Evolutionary conservation across 2,888 invertebrate genomes (phyloP).

Genomic region (Eueremaeus valkanovi): DNA sequence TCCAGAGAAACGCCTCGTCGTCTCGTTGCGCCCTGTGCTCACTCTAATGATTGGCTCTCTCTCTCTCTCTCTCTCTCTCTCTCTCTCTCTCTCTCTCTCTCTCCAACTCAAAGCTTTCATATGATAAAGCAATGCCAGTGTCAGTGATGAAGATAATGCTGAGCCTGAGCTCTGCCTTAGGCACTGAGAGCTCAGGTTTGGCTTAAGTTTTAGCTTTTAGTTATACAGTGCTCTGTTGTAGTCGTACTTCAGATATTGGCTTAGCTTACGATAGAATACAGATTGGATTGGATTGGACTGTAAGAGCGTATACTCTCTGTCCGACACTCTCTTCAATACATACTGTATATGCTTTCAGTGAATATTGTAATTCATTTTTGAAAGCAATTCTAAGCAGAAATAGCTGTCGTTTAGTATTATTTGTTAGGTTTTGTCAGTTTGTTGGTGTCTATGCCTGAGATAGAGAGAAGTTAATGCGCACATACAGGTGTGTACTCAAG

Average conservation of each 20-base stretch:
- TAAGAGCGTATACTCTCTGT: too few species aligned
- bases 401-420: neutral
- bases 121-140: neutral
- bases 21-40: slow-evolving; percentile 14
- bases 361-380: slow-evolving; percentile 1
- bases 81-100: slow-evolving; percentile 25
- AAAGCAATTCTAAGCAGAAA: neutral
- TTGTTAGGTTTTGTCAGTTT: neutral
- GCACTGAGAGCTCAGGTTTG: neutral
- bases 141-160: slow-evolving; percentile 23
- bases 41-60: slow-evolving; percentile 33
- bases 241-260: neutral
- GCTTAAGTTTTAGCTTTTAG: neutral
- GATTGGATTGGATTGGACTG: neutral
- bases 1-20: neutral
- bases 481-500: neutral
- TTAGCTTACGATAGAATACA: too few species aligned
- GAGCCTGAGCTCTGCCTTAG: slow-evolving; percentile 28
- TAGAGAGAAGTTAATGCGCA: slow-evolving; percentile 14
- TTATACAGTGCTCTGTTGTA: neutral
- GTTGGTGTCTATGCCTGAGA: neutral
- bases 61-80: slow-evolving; percentile 1
- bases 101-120: neutral
- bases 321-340: too few species aligned
- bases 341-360: too few species aligned